Evolutionary conservation across 2,797 vertebrate species (phyloP).

Genomic region (Limosa lapponica): DNA sequence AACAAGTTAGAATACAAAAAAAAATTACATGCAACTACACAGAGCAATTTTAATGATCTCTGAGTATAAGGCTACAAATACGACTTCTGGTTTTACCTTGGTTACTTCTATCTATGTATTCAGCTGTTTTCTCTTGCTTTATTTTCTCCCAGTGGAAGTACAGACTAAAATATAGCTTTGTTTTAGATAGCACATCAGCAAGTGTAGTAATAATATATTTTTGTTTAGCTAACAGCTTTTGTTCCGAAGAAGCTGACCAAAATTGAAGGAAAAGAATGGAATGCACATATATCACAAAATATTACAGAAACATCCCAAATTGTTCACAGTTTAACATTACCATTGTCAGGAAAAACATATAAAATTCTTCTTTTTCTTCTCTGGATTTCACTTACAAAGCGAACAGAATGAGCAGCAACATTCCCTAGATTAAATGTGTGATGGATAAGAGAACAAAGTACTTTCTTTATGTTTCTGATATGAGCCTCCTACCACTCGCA

Average conservation of each 20-base stretch:
- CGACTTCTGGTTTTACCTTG: not conserved
- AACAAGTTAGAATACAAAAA: not conserved
- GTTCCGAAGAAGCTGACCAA: slow-evolving; percentile 58
- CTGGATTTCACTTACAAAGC: slow-evolving; percentile 73
- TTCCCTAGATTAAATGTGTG: slow-evolving; percentile 72
- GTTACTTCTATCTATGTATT: not conserved
- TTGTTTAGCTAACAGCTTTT: slow-evolving; percentile 65
- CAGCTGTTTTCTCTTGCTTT: slow-evolving; percentile 43
- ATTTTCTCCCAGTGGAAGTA: slow-evolving; percentile 35
- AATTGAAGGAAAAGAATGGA: slow-evolving; percentile 62
- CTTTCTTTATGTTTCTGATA: slow-evolving; percentile 68
- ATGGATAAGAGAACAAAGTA: slow-evolving; percentile 69
- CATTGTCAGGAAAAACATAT: slow-evolving; percentile 64
- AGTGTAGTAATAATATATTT: slow-evolving; percentile 40
- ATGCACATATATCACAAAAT: slow-evolving; percentile 58
- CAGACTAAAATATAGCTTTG: slow-evolving; percentile 48
- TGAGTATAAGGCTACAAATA: not conserved
- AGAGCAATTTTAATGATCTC: not conserved
- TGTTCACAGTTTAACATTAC: slow-evolving; percentile 70
- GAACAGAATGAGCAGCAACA: slow-evolving; percentile 41
- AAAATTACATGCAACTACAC: not conserved
- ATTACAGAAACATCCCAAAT: slow-evolving; percentile 68
- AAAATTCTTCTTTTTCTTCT: slow-evolving; percentile 69
- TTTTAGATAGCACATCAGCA: slow-evolving; percentile 47
- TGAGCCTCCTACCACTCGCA: slow-evolving; percentile 1